phyloP scores from a whole-genome alignment of 1,140 invertebrate species.

The Archivesica marissinica region DNA sequence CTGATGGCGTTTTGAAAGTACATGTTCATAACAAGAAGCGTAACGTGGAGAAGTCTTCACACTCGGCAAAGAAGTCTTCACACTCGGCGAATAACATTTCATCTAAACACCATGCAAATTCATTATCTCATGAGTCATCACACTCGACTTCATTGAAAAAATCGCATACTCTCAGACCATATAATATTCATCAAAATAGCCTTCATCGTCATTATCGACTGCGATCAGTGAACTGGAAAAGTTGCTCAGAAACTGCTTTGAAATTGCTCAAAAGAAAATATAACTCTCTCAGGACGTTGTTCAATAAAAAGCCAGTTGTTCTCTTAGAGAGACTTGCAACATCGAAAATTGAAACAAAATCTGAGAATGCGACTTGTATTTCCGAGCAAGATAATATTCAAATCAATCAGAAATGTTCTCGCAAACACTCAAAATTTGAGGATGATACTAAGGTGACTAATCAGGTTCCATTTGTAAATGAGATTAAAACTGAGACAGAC shows the following conservation, averaged over 20 bases:
- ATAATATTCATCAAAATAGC: neutral
- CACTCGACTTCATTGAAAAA: neutral
- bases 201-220: slow-evolving; percentile 20
- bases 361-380: neutral
- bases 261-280: slow-evolving; percentile 28
- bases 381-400: neutral
- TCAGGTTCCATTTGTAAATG: neutral
- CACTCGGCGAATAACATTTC: neutral
- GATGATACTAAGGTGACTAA: neutral
- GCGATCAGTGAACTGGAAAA: slow-evolving; percentile 13
- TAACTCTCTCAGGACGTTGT: slow-evolving; percentile 32
- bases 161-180: neutral
- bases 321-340: neutral
- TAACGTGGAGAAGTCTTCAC: neutral
- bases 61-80: neutral
- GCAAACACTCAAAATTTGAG: neutral
- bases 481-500: neutral
- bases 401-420: neutral
- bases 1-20: too few relatives aligned
- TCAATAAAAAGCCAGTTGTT: slow-evolving; percentile 8
- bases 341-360: neutral
- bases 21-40: neutral
- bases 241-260: neutral
- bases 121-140: neutral
- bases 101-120: neutral